Conservation (phyloP, 2,797 vertebrate genomes). For the Poecilia wingei region DNA sequence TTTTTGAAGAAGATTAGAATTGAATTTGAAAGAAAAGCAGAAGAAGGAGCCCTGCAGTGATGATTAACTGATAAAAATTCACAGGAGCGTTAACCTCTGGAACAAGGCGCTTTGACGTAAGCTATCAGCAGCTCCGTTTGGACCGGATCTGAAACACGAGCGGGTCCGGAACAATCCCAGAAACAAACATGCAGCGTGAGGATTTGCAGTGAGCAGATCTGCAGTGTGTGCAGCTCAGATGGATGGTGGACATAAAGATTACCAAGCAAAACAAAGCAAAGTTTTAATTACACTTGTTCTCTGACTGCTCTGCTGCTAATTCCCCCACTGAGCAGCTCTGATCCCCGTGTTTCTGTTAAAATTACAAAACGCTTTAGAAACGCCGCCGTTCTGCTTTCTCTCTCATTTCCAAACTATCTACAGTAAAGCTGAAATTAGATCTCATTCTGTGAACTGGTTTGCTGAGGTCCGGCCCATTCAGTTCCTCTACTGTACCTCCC, state of each 20-base stretch:
- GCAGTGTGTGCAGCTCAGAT: not conserved
- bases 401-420: not conserved
- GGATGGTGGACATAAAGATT: slow-evolving; percentile 10
- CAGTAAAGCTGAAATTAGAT: not conserved
- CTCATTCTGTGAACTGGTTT: not conserved
- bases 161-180: not conserved
- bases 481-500: too few relatives aligned
- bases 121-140: not conserved
- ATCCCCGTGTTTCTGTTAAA: slow-evolving; percentile 2
- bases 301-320: not conserved
- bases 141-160: not conserved
- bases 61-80: slow-evolving; percentile 6
- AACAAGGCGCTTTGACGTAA: slow-evolving; percentile 15
- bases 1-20: slow-evolving; percentile 4
- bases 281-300: slow-evolving; percentile 12
- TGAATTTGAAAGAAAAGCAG: slow-evolving; percentile 17
- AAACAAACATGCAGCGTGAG: not conserved
- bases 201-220: slow-evolving; percentile 1
- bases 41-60: slow-evolving; percentile 6
- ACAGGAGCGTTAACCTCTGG: not conserved
- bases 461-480: not conserved
- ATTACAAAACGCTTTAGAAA: not conserved
- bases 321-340: not conserved
- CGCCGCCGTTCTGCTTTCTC: not conserved
- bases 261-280: slow-evolving; percentile 5